Percentiles rank a stretch among this genome's conserved stretches.
Conservation (phyloP, 2,888 invertebrate species). For the Perithous albicinctus region DNA sequence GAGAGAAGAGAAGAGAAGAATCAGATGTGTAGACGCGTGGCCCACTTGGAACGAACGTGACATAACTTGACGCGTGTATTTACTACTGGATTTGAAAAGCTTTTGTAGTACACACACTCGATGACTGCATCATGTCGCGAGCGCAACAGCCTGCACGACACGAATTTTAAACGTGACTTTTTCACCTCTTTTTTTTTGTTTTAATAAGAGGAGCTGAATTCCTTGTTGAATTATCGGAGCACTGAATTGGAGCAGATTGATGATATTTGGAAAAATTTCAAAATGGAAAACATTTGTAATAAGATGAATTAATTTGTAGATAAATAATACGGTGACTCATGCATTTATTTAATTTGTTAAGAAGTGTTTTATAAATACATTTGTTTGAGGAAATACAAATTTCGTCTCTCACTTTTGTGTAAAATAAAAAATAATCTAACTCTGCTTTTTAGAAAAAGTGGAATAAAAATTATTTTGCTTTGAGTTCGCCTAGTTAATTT, state of each 20-base stretch:
- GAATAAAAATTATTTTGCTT: no score
- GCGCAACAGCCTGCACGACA: constrained; percentile 17
- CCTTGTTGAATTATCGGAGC: not conserved
- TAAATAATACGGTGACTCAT: no score
- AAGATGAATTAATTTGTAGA: no score
- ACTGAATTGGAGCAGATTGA: not conserved
- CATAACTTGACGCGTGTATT: constrained; percentile 67
- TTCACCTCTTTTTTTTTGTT: not conserved
- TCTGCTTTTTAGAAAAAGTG: no score
- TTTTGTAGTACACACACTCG: constrained; percentile 28
- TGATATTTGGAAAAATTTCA: not conserved
- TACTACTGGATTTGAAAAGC: not conserved
- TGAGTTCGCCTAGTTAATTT: no score
- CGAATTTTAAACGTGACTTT: constrained; percentile 26
- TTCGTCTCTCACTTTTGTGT: no score
- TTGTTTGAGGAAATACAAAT: no score
- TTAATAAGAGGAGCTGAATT: not conserved
- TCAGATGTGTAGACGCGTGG: constrained; percentile 68
- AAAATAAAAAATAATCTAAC: no score
- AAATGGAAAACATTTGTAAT: no score
- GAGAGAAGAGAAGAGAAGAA: constrained; percentile 16
- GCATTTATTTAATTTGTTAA: no score
- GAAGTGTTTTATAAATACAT: no score
- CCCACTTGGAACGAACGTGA: constrained; percentile 75
- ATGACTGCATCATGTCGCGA: constrained; percentile 11